A percentile compares a stretch with the other conserved stretches of the same genome.
Conservation (phyloP, 2,797 vertebrate genomes). For the Argentina silus region DNA sequence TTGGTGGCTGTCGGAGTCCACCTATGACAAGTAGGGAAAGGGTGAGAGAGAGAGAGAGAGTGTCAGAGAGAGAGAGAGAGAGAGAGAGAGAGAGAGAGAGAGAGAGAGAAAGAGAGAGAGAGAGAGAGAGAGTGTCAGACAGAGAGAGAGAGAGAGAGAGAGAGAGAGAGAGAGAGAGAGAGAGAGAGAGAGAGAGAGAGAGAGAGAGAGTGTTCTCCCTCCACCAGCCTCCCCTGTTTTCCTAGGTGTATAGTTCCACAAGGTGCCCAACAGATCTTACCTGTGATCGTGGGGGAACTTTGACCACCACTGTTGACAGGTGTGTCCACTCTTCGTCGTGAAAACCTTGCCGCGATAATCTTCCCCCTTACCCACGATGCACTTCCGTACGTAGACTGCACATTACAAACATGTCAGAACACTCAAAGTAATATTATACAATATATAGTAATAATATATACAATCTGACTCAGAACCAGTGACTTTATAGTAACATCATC, state of each 20-base stretch:
- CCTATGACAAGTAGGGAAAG: constrained; percentile 61
- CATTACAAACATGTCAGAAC: neutral
- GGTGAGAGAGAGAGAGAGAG: neutral
- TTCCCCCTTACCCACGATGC: constrained; percentile 84
- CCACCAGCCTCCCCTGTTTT: too few relatives aligned
- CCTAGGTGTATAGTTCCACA: too few relatives aligned
- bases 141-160: too few relatives aligned
- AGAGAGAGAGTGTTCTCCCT: neutral
- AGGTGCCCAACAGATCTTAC: constrained; percentile 61
- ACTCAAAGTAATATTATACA: neutral
- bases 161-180: neutral
- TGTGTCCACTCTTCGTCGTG: constrained; percentile 79
- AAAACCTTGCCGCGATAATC: constrained; percentile 86
- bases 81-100: neutral
- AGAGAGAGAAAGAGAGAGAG: neutral
- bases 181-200: neutral
- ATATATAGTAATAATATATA: too few relatives aligned
- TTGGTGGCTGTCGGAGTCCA: constrained; percentile 84
- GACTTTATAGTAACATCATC: neutral
- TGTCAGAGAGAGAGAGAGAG: neutral
- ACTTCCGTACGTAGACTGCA: constrained; percentile 88
- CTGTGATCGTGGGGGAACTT: constrained; percentile 93
- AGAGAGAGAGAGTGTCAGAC: neutral
- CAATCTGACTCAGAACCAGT: constrained; percentile 1
- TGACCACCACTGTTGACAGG: constrained; percentile 90